Conservation (phyloP, 2,797 vertebrate genomes). For the Trachurus trachurus region DNA sequence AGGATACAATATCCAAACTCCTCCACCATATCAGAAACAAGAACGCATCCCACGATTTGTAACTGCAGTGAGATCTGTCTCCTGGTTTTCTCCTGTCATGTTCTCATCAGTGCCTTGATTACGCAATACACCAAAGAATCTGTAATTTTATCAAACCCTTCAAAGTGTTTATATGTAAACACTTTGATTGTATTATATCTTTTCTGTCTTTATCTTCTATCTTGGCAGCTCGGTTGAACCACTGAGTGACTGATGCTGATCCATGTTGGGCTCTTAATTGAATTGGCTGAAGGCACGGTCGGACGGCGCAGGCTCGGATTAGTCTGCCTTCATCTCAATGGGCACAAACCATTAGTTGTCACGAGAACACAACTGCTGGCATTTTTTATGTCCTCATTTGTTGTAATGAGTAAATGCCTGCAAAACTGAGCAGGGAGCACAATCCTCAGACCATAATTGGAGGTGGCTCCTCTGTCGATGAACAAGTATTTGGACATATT, state of each 20-base stretch:
- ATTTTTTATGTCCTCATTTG: slow-evolving; percentile 56
- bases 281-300: slow-evolving; percentile 56
- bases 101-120: slow-evolving; percentile 23
- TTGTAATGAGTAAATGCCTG: slow-evolving; percentile 60
- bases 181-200: slow-evolving; percentile 17
- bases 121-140: slow-evolving; percentile 12
- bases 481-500: slow-evolving; percentile 23
- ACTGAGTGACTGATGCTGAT: slow-evolving; percentile 50
- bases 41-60: slow-evolving; percentile 36
- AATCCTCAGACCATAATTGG: slow-evolving; percentile 27
- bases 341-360: slow-evolving; percentile 56
- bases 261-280: slow-evolving; percentile 54
- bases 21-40: slow-evolving; percentile 57
- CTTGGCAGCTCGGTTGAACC: slow-evolving; percentile 5
- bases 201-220: slow-evolving; percentile 14
- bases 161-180: slow-evolving; percentile 30
- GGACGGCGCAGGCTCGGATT: slow-evolving; percentile 49
- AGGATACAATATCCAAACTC: slow-evolving; percentile 61
- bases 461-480: slow-evolving; percentile 32
- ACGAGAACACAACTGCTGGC: slow-evolving; percentile 58
- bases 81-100: slow-evolving; percentile 20
- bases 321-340: slow-evolving; percentile 38
- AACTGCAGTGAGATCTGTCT: slow-evolving; percentile 44
- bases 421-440: slow-evolving; percentile 41
- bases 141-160: neutral